Conservation (phyloP, 2,888 invertebrate genomes). For the Pilophorus perplexus region DNA sequence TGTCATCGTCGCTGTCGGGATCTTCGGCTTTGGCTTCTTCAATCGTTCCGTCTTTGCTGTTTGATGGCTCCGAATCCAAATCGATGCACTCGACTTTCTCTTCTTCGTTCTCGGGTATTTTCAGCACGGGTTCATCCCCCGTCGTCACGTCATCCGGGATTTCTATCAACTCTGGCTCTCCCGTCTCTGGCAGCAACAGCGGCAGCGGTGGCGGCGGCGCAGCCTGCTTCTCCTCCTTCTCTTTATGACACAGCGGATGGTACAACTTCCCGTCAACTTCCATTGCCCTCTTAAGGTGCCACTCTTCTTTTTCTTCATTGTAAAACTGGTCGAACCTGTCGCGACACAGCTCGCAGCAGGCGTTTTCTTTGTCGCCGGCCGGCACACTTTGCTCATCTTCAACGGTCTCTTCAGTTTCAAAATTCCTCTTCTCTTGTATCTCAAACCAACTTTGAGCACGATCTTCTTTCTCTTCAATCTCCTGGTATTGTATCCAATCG, state of each 20-base stretch:
- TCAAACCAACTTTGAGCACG: conserved; percentile 87
- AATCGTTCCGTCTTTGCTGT: conserved; percentile 7
- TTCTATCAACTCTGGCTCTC: conserved; percentile 22
- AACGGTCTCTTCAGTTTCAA: conserved; percentile 56
- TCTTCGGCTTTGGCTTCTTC: conserved; percentile 11
- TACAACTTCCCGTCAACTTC: conserved; percentile 73
- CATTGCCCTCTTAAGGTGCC: conserved; percentile 86
- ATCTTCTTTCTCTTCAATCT: conserved; percentile 71
- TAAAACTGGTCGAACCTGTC: conserved; percentile 94
- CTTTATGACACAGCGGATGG: conserved; percentile 87
- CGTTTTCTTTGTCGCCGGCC: conserved; percentile 63
- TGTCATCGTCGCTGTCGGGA: conserved; percentile 66
- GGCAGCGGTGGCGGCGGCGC: neutral
- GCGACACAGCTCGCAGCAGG: conserved; percentile 82
- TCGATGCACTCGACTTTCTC: conserved; percentile 31
- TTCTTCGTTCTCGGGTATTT: conserved; percentile 23
- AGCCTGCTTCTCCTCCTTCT: conserved; percentile 56
- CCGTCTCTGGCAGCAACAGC: neutral
- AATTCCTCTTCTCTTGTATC: conserved; percentile 58
- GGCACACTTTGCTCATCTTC: conserved; percentile 68
- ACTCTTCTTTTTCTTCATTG: conserved; percentile 95
- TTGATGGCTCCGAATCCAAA: conserved; percentile 41
- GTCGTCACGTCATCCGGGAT: conserved; percentile 1
- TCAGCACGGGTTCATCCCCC: conserved; percentile 2
- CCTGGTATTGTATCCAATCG: conserved; percentile 94